Evolutionary conservation across 2,888 invertebrate genomes (phyloP).

Genomic region (Enchytraeus crypticus): DNA sequence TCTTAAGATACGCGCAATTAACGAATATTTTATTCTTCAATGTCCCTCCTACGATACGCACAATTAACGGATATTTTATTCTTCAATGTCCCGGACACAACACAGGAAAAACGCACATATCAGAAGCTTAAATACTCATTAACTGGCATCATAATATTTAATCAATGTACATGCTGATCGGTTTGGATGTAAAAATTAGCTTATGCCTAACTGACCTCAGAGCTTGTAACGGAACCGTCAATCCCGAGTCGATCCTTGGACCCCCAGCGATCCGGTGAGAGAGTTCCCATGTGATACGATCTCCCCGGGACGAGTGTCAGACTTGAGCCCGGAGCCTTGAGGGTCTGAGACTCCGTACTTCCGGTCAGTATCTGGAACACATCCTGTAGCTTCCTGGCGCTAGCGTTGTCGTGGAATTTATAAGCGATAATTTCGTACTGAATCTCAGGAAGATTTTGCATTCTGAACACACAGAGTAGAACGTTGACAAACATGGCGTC

Average conservation of each 20-base stretch:
- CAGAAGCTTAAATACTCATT: too few species aligned
- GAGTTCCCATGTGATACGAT: conserved; percentile 10
- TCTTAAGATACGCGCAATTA: too few species aligned
- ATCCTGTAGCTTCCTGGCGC: conserved; percentile 5
- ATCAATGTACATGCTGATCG: too few species aligned
- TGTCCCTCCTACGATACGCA: too few species aligned
- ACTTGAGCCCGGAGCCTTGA: conserved; percentile 3
- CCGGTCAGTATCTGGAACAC: conserved; percentile 7
- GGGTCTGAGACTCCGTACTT: neutral
- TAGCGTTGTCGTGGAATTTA: conserved; percentile 4
- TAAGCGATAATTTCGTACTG: conserved; percentile 12
- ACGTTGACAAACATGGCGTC: conserved; percentile 11
- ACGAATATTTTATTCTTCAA: too few species aligned
- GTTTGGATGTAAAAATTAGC: too few species aligned
- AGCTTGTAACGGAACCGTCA: too few species aligned
- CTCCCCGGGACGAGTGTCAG: conserved; percentile 3
- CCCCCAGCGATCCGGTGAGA: conserved; percentile 8
- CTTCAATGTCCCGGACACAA: too few species aligned
- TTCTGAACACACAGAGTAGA: conserved; percentile 5
- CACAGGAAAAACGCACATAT: too few species aligned
- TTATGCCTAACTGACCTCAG: too few species aligned
- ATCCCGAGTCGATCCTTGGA: neutral
- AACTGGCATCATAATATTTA: too few species aligned
- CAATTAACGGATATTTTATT: too few species aligned
- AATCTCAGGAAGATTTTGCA: neutral